phyloP scores from a whole-genome alignment of 1,140 invertebrate species.

The Bilobella aurantiaca region DNA sequence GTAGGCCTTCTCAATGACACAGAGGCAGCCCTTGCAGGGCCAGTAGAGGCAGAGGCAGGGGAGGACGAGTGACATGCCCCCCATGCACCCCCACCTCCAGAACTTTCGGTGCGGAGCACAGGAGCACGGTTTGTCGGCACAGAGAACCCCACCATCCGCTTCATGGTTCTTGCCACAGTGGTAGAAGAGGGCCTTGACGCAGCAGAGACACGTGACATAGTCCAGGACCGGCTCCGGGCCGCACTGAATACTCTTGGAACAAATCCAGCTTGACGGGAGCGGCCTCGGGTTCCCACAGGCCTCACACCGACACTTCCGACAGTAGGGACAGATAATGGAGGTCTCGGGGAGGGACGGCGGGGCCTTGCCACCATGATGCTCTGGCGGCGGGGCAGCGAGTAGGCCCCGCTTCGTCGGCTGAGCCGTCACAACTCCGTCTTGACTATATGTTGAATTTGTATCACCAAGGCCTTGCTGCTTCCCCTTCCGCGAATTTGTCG shows the following conservation, averaged over 20 bases:
- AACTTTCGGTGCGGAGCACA: constrained; percentile 58
- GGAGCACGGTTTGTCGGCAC: constrained; percentile 75
- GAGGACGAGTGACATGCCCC: constrained; percentile 62
- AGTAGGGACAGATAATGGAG: constrained; percentile 70
- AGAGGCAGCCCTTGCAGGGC: constrained; percentile 71
- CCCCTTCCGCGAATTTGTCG: constrained; percentile 26
- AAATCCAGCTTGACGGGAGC: constrained; percentile 75
- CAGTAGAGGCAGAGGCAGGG: constrained; percentile 86
- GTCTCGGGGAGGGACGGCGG: constrained; percentile 35
- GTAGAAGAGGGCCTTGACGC: constrained; percentile 83
- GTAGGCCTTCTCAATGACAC: constrained; percentile 67
- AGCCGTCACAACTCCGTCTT: constrained; percentile 25
- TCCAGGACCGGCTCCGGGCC: constrained; percentile 75
- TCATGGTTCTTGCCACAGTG: constrained; percentile 68
- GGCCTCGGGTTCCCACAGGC: constrained; percentile 71
- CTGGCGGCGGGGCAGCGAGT: constrained; percentile 21
- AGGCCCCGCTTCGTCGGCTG: constrained; percentile 28
- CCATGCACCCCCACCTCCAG: constrained; percentile 73
- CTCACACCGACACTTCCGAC: constrained; percentile 73
- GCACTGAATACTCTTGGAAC: constrained; percentile 71
- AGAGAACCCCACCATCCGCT: constrained; percentile 53
- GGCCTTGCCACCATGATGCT: constrained; percentile 34
- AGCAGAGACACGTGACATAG: constrained; percentile 82
- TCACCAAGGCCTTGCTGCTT: not conserved
- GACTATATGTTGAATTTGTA: constrained; percentile 23